phyloP scores from a whole-genome alignment of 2,888 invertebrate genomes.

The Eupithecia subfuscata region DNA sequence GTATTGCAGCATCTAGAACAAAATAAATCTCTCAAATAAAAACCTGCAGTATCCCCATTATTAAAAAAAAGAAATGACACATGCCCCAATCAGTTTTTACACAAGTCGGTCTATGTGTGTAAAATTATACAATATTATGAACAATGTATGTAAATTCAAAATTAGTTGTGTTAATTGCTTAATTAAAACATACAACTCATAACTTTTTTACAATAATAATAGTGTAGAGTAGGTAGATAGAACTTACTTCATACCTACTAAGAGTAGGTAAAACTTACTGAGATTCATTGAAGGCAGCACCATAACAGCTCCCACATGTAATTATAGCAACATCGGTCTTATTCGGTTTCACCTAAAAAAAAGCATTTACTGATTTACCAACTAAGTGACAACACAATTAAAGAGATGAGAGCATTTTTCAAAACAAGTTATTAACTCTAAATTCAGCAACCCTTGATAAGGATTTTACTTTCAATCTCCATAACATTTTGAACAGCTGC shows the following conservation, averaged over 20 bases:
- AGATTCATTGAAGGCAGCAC: slow-evolving; percentile 89
- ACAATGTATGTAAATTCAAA: neutral
- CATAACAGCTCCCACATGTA: slow-evolving; percentile 98
- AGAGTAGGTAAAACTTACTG: slow-evolving; percentile 72
- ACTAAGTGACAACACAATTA: neutral
- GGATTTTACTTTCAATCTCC: neutral
- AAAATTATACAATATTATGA: neutral
- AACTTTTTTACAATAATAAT: neutral
- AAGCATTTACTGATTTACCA: slow-evolving; percentile 13
- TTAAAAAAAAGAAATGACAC: neutral
- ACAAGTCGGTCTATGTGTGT: neutral
- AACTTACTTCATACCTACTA: no score
- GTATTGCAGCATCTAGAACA: slow-evolving; percentile 96
- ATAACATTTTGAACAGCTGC: neutral
- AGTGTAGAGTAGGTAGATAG: neutral
- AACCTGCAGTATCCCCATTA: neutral
- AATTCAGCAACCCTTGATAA: neutral
- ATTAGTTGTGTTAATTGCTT: neutral
- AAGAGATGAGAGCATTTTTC: neutral
- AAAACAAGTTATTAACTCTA: neutral
- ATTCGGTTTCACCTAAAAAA: slow-evolving; percentile 69
- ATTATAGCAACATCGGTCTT: slow-evolving; percentile 77
- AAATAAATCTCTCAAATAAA: neutral
- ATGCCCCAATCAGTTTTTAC: neutral
- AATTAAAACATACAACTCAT: no score